Conservation (phyloP, 2,888 invertebrate genomes). For the Agrochola macilenta region DNA sequence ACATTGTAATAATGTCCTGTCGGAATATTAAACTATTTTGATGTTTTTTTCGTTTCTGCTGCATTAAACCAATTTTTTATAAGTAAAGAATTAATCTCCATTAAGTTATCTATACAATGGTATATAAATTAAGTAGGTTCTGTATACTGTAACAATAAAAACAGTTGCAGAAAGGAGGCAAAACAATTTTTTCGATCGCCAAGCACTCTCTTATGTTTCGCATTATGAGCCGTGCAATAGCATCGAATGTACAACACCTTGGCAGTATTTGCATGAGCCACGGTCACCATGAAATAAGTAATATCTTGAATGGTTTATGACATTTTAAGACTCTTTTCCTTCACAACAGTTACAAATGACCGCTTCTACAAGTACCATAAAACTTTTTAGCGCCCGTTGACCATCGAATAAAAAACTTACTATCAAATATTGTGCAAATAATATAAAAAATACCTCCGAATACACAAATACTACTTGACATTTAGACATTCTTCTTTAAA, state of each 20-base stretch:
- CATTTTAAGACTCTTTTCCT: conserved; percentile 37
- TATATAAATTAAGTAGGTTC: too few relatives aligned
- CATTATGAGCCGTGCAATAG: background rate
- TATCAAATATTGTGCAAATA: conserved; percentile 22
- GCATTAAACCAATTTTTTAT: too few relatives aligned
- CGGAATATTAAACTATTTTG: too few relatives aligned
- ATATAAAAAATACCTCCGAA: background rate
- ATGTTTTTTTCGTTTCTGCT: too few relatives aligned
- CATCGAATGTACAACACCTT: background rate
- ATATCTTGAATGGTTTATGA: conserved; percentile 25
- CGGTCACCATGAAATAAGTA: conserved; percentile 2
- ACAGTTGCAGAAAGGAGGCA: too few relatives aligned
- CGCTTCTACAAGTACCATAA: conserved; percentile 24
- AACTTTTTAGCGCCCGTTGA: conserved; percentile 28
- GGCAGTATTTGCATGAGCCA: conserved; percentile 28
- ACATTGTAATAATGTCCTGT: too few relatives aligned
- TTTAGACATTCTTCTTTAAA: conserved; percentile 21
- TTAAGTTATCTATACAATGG: too few relatives aligned
- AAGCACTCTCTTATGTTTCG: too few relatives aligned
- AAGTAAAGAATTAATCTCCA: too few relatives aligned
- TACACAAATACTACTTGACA: background rate
- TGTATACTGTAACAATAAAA: too few relatives aligned
- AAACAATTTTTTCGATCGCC: too few relatives aligned
- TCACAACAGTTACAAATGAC: conserved; percentile 23
- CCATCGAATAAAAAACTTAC: conserved; percentile 26